Base-by-base conservation (phyloP, 2,888 invertebrate genomes). In the Drosophila monieri region DNA sequence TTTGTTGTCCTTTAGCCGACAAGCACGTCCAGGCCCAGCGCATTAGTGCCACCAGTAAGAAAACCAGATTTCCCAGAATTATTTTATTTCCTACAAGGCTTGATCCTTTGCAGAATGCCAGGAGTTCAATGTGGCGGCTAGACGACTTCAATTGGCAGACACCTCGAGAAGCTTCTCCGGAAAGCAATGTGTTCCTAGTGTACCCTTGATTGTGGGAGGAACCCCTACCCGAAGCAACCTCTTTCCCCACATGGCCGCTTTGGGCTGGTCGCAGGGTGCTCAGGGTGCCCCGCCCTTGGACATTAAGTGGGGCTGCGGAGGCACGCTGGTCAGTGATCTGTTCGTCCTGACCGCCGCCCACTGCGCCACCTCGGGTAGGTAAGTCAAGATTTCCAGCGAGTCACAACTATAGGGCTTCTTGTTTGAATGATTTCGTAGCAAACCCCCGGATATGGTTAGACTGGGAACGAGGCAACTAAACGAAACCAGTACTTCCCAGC, bases 261-360 rank as follows among this genome's bases (percentile, higher is more conserved):
- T 91, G 41, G 91, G 91, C 14, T 91, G 92, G 92, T 84, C 85
- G 0, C 88, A 88, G 51, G 49, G 47, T 74, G 27, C 76, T 73
- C 3, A 37, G 15, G 21, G 21, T 21, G 51, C 49, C 47, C 46
- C 30, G 27, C 35, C 64, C 3, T 6, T 12, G 15, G 74, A 78
- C 21, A 76, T 90, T 6, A 88, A 88, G 62, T 91, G 90, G 89
- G 89, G 89, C 10, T 91, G 92, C 73, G 91, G 90, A 2, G 90
- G 90, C 0, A 91, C 93, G 0, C 80, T 94, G 35, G 91, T 94
- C 35, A 92, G 92, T 58, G 91, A 92, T 14, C 79, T 90, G 12
- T 93, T 92, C 88, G 89, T 94, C 8, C 89, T 94, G 1, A 93
- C 94, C 1, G 94, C 94, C 6, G 94, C 93, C 9, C 94, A 94